These are phyloP conservation scores for Cinclus cinclus DNA, from an alignment of 2,113 vertebrate species.

Conservation along the genomic window DNA sequence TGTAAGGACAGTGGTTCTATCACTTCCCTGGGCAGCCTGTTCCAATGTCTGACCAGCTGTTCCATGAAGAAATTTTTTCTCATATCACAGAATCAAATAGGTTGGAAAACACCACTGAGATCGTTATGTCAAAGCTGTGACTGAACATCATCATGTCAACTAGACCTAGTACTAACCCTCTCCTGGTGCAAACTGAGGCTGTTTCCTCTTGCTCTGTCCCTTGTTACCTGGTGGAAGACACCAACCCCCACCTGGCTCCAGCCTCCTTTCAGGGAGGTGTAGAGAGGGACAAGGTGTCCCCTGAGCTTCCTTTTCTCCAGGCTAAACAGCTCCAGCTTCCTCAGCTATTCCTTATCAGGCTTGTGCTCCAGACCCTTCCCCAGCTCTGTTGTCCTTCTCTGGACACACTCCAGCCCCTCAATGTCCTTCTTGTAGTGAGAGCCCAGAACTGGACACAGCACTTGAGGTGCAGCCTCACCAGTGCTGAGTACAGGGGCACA, in stretches of 20 bases:
- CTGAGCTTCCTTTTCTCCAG: background rate
- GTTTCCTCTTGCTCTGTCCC: background rate
- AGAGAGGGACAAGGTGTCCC: background rate
- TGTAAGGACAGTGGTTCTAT: background rate
- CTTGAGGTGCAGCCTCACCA: rapidly evolving
- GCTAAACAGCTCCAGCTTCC: background rate
- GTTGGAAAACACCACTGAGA: background rate
- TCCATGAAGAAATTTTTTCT: background rate
- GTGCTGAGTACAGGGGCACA: background rate
- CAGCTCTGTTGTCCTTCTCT: background rate
- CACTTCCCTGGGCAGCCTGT: background rate
- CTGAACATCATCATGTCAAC: rapidly evolving
- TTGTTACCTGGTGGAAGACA: background rate
- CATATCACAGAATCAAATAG: background rate
- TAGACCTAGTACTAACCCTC: background rate
- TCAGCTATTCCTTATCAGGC: background rate
- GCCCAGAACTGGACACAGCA: background rate
- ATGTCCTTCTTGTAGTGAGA: background rate
- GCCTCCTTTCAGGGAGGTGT: background rate
- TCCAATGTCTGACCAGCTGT: background rate
- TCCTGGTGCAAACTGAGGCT: background rate
- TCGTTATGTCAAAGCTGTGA: background rate
- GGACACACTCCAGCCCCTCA: rapidly evolving
- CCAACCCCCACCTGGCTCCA: rapidly evolving
- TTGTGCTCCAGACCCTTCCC: background rate